A percentile compares a stretch with the other conserved stretches of the same genome.
phyloP scores from a whole-genome alignment of 2,113 vertebrate genomes.

The Phasianus colchicus region DNA sequence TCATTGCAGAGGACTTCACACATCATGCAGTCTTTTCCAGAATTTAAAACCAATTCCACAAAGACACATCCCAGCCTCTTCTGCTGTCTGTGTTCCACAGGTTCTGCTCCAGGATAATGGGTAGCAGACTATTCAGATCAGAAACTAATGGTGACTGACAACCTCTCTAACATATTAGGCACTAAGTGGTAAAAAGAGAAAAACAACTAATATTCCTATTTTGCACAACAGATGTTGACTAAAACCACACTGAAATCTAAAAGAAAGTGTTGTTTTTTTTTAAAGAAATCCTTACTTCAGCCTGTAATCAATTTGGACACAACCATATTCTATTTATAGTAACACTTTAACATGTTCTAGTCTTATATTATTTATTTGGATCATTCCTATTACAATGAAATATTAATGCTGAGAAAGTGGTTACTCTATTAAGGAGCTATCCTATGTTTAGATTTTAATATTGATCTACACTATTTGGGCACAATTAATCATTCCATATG shows the following conservation, averaged over 20 bases:
- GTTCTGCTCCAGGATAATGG: slow-evolving; percentile 30
- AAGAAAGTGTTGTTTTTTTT: neutral
- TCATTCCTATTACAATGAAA: slow-evolving; percentile 77
- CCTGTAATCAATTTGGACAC: slow-evolving; percentile 65
- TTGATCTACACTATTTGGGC: slow-evolving; percentile 64
- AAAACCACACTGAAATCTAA: slow-evolving; percentile 9
- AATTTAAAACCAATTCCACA: slow-evolving; percentile 9
- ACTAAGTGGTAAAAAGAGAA: neutral
- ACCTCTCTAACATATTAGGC: neutral
- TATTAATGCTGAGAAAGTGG: slow-evolving; percentile 77
- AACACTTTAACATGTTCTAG: slow-evolving; percentile 68
- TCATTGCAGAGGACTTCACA: neutral
- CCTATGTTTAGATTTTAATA: slow-evolving; percentile 77
- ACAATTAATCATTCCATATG: slow-evolving; percentile 68
- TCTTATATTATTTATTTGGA: slow-evolving; percentile 75
- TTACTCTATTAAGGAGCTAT: slow-evolving; percentile 63
- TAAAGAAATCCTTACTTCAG: slow-evolving; percentile 45
- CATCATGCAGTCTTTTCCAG: neutral
- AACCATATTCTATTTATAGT: slow-evolving; percentile 67
- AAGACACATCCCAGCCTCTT: slow-evolving; percentile 9
- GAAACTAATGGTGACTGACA: neutral
- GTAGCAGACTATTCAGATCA: neutral
- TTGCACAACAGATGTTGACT: slow-evolving; percentile 41
- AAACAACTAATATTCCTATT: neutral
- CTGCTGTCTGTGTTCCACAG: neutral